Evolutionary conservation across 2,797 vertebrate species (phyloP), one percentile per base, ranked within the genome.

Genomic region (Acropternis orthonyx): DNA sequence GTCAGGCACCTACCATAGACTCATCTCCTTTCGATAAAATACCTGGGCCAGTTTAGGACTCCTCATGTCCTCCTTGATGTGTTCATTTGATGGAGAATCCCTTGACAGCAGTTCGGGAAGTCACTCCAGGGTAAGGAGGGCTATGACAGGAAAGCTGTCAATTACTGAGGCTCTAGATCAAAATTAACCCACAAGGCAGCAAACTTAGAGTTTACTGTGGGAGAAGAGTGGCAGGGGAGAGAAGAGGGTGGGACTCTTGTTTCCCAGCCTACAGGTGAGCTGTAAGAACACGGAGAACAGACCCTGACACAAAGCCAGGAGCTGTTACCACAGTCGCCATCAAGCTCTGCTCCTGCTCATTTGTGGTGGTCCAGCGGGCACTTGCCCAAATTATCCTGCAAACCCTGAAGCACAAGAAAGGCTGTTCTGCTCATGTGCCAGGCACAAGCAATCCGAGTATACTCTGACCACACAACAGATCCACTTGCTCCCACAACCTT

Each of bases 391-490:
- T 34, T 41, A 24, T 32, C 39, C 48, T 7, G 43, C 43, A 85
- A 39, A 69, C 7, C n/a, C 43, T 36, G 8, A 41, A 34, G 30
- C n/a, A n/a, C 7, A 43, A 51, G 39, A 24, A 58, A 55, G 63
- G 22, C 20, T 36, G 4, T 2, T 72, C 21, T 79, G 62, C n/a
- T 48, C 21, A 56, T 7, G 2, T 1, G 17, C 9, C 13, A 23
- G 1, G 9, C n/a, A 20, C 12, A 4, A 9, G 28, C 52, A 37
- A 1, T 12, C 27, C 0, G 0, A 56, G 48, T 1, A 8, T 0
- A 2, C 14, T 14, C 18, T 18, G 34, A 37, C 14, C 3, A 3
- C 2, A 9, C 7, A 23, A 11, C 10, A 32, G 32, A n/a, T 0
- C 7, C 73, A 3, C 52, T 17, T 7, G 19, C 52, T 41, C 37